These are phyloP conservation scores for Linnaemya vulpina DNA, from an alignment of 2,888 invertebrate genomes.

Conservation along the genomic window DNA sequence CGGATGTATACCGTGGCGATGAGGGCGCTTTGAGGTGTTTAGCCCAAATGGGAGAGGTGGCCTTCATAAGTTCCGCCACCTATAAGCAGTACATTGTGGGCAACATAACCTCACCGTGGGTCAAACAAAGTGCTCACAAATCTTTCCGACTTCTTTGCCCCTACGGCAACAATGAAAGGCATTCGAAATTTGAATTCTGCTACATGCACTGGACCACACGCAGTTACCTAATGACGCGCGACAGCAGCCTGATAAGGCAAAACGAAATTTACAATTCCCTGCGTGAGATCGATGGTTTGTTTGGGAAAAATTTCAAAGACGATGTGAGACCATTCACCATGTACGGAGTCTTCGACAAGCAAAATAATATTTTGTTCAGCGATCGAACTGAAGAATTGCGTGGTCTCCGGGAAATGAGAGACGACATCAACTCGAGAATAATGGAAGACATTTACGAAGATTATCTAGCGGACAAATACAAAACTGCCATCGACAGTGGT, in stretches of 20 bases:
- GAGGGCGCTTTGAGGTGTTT: constrained; percentile 87
- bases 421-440: constrained; percentile 77
- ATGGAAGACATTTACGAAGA: constrained; percentile 81
- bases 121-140: constrained; percentile 77
- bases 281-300: constrained; percentile 87
- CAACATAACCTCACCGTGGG: constrained; percentile 84
- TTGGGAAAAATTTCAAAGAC: constrained; percentile 86
- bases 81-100: constrained; percentile 86
- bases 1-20: constrained; percentile 84
- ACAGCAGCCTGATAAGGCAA: constrained; percentile 84
- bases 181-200: constrained; percentile 83
- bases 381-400: constrained; percentile 80
- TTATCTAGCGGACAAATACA: constrained; percentile 77
- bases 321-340: constrained; percentile 87
- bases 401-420: constrained; percentile 77
- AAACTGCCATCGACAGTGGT: constrained; percentile 54
- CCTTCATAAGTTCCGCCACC: constrained; percentile 88
- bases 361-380: constrained; percentile 86
- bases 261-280: constrained; percentile 89
- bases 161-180: constrained; percentile 79
- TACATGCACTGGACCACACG: constrained; percentile 87
- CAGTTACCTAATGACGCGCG: constrained; percentile 87
- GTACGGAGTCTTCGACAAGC: constrained; percentile 87
- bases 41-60: constrained; percentile 89
- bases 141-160: constrained; percentile 86